Evolutionary conservation across 1,140 invertebrate species (phyloP).

Genomic region (Drosophila virilis): DNA sequence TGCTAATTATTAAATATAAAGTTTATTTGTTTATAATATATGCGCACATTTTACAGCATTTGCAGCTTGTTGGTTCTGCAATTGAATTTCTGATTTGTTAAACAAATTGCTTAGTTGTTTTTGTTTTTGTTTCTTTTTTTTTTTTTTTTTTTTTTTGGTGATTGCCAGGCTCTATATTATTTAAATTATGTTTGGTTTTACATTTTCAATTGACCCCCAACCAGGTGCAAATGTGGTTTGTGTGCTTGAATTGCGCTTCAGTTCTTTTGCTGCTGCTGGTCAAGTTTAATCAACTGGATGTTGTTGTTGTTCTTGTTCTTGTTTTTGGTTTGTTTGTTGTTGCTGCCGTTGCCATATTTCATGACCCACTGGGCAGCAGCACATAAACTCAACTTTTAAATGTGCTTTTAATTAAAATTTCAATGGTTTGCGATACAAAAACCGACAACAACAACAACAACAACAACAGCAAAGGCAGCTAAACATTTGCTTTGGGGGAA

Average conservation of each 20-base stretch:
- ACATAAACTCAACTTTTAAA: conserved; percentile 75
- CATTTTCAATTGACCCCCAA: conserved; percentile 51
- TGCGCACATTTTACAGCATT: conserved; percentile 25
- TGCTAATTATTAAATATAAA: conserved; percentile 6
- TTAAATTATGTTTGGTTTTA: conserved; percentile 60
- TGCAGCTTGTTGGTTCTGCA: neutral
- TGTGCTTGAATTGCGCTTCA: neutral
- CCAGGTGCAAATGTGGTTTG: conserved; percentile 31
- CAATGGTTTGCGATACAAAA: conserved; percentile 57
- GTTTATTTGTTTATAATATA: conserved; percentile 1
- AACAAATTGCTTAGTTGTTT: neutral
- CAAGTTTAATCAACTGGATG: conserved; percentile 70
- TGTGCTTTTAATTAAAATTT: conserved; percentile 79
- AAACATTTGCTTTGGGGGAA: conserved; percentile 9
- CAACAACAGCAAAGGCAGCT: conserved; percentile 17
- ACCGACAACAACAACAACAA: conserved; percentile 18
- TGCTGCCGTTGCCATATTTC: conserved; percentile 54
- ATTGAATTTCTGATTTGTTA: conserved; percentile 10
- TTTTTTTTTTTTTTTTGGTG: neutral
- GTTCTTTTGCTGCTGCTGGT: conserved; percentile 26
- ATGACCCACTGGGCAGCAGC: conserved; percentile 62
- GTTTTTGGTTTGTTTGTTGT: conserved; percentile 14
- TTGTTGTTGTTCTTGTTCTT: conserved; percentile 52
- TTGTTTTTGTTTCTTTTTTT: neutral
- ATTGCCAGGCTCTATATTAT: conserved; percentile 29